Evolutionary conservation across 2,113 vertebrate genomes (phyloP).

Genomic region (Poeciliopsis prolifica): DNA sequence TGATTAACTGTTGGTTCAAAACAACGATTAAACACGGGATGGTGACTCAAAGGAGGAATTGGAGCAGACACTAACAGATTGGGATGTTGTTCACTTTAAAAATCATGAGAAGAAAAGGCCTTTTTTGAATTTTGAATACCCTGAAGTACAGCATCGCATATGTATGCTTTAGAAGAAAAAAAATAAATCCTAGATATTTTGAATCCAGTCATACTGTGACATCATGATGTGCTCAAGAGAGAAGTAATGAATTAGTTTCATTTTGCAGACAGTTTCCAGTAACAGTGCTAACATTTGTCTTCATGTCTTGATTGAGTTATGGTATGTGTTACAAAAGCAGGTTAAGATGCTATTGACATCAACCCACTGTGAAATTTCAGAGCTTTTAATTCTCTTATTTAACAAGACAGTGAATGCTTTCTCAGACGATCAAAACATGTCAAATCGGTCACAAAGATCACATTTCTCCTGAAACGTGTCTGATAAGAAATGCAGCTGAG

Average conservation of each 20-base stretch:
- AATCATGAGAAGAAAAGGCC: neutral
- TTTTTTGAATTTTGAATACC: neutral
- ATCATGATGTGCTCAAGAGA: too few species aligned
- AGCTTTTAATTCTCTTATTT: neutral
- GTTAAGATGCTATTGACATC: neutral
- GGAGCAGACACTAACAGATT: neutral
- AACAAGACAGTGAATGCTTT: neutral
- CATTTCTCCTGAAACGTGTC: conserved; percentile 30
- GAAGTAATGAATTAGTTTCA: too few species aligned
- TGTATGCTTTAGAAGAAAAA: too few species aligned
- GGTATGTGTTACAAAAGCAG: too few species aligned
- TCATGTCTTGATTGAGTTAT: too few species aligned
- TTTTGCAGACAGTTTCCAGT: too few species aligned
- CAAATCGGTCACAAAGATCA: conserved; percentile 5
- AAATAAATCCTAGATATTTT: neutral
- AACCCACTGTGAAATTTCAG: neutral
- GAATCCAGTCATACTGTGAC: too few species aligned
- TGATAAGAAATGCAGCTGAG: conserved; percentile 17
- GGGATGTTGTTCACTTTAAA: neutral
- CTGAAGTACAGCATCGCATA: neutral
- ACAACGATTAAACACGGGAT: conserved; percentile 7
- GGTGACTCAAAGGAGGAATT: conserved; percentile 27
- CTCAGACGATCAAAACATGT: conserved; percentile 17
- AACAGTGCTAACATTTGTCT: too few species aligned
- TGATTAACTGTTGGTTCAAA: conserved; percentile 15